These are phyloP conservation scores for Lasioglossum leucozonium DNA, from an alignment of 2,888 invertebrate genomes.

Conservation along the genomic window DNA sequence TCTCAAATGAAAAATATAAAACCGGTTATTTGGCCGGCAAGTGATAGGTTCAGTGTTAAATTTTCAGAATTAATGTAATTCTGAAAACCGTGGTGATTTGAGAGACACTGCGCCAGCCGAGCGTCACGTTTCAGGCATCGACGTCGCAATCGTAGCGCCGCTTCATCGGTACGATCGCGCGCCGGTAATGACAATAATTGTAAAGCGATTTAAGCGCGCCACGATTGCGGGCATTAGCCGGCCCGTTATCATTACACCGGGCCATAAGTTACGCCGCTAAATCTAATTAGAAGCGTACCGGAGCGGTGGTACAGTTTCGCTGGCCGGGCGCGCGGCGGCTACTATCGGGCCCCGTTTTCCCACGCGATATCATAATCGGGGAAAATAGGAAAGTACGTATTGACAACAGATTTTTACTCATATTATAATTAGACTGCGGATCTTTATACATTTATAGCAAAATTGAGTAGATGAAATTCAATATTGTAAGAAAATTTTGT, in stretches of 20 bases:
- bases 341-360: constrained; percentile 28
- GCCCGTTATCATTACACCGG: constrained; percentile 63
- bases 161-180: constrained; percentile 48
- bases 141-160: constrained; percentile 40
- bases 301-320: constrained; percentile 36
- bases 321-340: constrained; percentile 4
- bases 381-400: not conserved
- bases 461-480: too few relatives aligned
- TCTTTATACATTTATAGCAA: too few relatives aligned
- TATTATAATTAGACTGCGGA: too few relatives aligned
- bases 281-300: constrained; percentile 64
- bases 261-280: constrained; percentile 62
- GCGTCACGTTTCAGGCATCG: constrained; percentile 50
- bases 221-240: constrained; percentile 57
- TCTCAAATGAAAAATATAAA: too few relatives aligned
- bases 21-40: too few relatives aligned
- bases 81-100: not conserved
- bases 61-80: not conserved
- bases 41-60: too few relatives aligned
- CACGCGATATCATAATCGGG: constrained; percentile 44
- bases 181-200: constrained; percentile 61
- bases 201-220: constrained; percentile 65
- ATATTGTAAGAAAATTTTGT: too few relatives aligned
- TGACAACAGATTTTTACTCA: not conserved
- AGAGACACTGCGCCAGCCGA: constrained; percentile 38